Conservation (phyloP, 2,113 vertebrate genomes). For the Mellivora capensis region DNA sequence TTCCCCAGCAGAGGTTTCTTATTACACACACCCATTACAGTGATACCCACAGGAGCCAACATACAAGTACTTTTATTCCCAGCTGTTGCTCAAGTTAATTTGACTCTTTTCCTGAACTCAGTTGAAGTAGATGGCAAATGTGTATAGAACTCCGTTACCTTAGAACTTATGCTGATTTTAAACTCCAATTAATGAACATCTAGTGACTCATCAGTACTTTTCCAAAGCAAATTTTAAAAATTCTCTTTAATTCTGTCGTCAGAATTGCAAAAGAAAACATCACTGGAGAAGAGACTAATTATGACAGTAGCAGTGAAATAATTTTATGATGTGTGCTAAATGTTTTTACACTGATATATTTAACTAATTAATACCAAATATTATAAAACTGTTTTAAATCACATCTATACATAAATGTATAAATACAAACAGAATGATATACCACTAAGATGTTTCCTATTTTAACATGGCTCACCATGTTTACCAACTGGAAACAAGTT, state of each 20-base stretch:
- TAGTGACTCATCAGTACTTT: slow-evolving; percentile 12
- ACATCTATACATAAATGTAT: not conserved
- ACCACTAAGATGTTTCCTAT: not conserved
- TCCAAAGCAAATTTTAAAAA: slow-evolving; percentile 38
- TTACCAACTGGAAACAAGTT: not conserved
- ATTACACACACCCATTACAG: slow-evolving; percentile 58
- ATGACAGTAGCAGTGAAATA: not conserved
- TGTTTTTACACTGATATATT: not conserved
- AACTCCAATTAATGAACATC: slow-evolving; percentile 10
- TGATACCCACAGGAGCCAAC: slow-evolving; percentile 58
- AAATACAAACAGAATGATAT: not conserved
- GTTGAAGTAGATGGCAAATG: slow-evolving; percentile 28
- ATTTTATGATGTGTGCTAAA: not conserved
- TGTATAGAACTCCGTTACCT: not conserved
- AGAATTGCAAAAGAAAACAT: slow-evolving; percentile 26
- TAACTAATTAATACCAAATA: slow-evolving; percentile 8
- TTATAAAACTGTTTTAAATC: slow-evolving; percentile 10
- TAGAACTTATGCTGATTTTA: slow-evolving; percentile 18
- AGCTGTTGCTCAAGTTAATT: slow-evolving; percentile 60
- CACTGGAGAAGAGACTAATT: not conserved
- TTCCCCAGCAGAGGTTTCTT: slow-evolving; percentile 64
- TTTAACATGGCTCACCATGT: not conserved
- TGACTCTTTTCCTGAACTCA: slow-evolving; percentile 43
- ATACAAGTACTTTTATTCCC: slow-evolving; percentile 57
- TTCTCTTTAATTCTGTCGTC: slow-evolving; percentile 35